Evolutionary conservation across 2,113 vertebrate genomes (phyloP), one percentile per base, ranked within the genome.

Genomic region (Candoia aspera): DNA sequence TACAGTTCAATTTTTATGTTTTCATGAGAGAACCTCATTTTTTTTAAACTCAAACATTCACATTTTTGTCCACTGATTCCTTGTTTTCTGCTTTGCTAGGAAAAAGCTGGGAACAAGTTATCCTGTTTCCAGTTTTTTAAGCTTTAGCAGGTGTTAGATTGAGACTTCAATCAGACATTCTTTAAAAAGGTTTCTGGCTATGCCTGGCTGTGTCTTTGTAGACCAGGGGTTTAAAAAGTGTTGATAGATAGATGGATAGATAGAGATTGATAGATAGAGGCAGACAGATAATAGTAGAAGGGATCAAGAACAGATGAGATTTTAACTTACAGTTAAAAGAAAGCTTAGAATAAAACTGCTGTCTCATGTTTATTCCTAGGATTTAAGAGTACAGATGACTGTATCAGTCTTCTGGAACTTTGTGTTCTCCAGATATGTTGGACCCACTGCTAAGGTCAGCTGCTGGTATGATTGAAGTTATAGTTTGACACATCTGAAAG

Each of bases 111-210:
- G 33, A 94, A 90, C 3, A 90, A 84, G 37, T 90, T 94, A 90
- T 93, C 95, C 93, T 95, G 91, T 96, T 97, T 95, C 94, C 94
- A 90, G 94, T 91, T 93, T 96, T 96, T 94, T 94, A 92, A 93
- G 91, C 94, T 95, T 94, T 95, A 91, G 93, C 95, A 95, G 91
- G 55, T 93, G 68, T 93, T 94, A 92, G 93, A 91, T 92, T 90
- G 95, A 94, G 68, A 86, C 91, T 90, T 87, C 79, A 0, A 86
- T 60, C 96, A 92, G 90, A 92, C 58, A 89, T 95, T 96, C 94
- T 59, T 95, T 93, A 93, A 92, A 79, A 90, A 93, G 90, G 73
- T 89, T 96, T 93, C 19, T 92, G 87, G 90, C 37, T 57, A 29
- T 46, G 93, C 84, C 89, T 93, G 92, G 88, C 83, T 13, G 29